phyloP scores from a whole-genome alignment of 2,888 invertebrate genomes.

The Operophtera brumata region DNA sequence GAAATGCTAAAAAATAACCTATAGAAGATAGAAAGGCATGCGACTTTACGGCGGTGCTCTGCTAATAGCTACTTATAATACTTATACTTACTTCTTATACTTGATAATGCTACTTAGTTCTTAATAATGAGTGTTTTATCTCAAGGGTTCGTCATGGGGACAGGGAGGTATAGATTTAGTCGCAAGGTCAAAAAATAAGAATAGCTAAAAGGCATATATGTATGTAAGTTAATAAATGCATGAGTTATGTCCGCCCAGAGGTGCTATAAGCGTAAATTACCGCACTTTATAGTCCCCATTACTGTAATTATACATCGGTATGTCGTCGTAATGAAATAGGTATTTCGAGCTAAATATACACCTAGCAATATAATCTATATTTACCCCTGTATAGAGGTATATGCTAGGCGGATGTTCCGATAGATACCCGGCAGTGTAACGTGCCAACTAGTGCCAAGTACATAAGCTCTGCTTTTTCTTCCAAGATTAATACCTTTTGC shows the following conservation, averaged over 20 bases:
- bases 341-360: conserved; percentile 6
- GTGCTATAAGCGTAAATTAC: conserved; percentile 20
- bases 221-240: conserved; percentile 2
- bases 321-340: conserved; percentile 20
- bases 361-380: conserved; percentile 3
- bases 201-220: conserved; percentile 2
- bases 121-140: not conserved
- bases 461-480: conserved; percentile 29
- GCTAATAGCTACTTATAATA: too few relatives aligned
- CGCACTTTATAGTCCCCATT: conserved; percentile 25
- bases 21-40: too few relatives aligned
- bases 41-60: too few relatives aligned
- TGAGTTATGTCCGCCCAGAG: conserved; percentile 9
- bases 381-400: not conserved
- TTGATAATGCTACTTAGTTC: not conserved
- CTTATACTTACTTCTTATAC: too few relatives aligned
- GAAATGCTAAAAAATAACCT: too few relatives aligned
- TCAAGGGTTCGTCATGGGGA: not conserved
- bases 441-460: conserved; percentile 48
- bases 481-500: conserved; percentile 24
- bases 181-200: not conserved
- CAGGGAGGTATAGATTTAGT: too few relatives aligned
- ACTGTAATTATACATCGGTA: conserved; percentile 28
- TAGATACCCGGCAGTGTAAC: conserved; percentile 32
- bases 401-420: conserved; percentile 38